These are phyloP conservation scores for Drosophila pegasa DNA, from an alignment of 2,888 invertebrate species.

Conservation along the genomic window DNA sequence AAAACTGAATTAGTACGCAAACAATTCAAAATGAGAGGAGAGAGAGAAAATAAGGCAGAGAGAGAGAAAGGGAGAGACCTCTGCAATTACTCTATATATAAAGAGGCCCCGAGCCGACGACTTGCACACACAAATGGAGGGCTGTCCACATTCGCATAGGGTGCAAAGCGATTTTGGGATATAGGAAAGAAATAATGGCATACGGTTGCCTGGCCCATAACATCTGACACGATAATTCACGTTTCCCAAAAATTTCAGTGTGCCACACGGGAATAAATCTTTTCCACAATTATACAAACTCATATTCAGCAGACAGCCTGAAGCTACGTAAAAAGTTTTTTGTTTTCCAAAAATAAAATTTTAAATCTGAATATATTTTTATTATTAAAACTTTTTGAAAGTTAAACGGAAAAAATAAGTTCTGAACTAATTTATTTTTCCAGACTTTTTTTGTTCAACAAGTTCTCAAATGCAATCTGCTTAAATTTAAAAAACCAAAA, in stretches of 20 bases:
- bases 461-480: too few relatives aligned
- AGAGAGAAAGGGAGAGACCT: constrained; percentile 13
- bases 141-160: constrained; percentile 48
- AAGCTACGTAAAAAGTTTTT: too few relatives aligned
- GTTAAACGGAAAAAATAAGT: too few relatives aligned
- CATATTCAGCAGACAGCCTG: too few relatives aligned
- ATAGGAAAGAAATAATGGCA: constrained; percentile 55
- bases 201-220: constrained; percentile 49
- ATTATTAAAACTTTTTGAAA: too few relatives aligned
- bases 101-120: constrained; percentile 12
- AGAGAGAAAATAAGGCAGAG: constrained; percentile 1
- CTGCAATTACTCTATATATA: constrained; percentile 31
- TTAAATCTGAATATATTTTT: too few relatives aligned
- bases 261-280: not conserved
- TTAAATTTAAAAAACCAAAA: too few relatives aligned
- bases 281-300: not conserved
- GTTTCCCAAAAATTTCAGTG: constrained; percentile 18
- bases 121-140: constrained; percentile 54
- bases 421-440: too few relatives aligned
- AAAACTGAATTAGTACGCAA: constrained; percentile 67
- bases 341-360: too few relatives aligned
- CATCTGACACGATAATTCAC: constrained; percentile 72
- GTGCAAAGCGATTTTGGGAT: constrained; percentile 22
- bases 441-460: too few relatives aligned
- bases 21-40: constrained; percentile 58